Evolutionary conservation across 2,888 invertebrate genomes (phyloP).

Genomic region (Oasisia sp.): DNA sequence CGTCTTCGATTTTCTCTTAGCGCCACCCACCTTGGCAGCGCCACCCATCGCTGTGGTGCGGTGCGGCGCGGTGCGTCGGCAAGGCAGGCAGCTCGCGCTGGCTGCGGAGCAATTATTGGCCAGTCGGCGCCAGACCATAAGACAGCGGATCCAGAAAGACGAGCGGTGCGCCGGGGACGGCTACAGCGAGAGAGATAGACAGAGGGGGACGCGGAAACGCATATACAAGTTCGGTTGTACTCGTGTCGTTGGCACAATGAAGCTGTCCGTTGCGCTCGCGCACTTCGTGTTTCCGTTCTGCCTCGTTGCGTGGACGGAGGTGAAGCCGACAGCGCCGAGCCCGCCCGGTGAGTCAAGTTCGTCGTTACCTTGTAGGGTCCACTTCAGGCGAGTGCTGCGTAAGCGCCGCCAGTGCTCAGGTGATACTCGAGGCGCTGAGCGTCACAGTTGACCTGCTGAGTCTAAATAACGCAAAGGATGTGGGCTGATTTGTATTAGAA

Average conservation of each 20-base stretch:
- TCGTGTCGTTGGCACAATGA: background rate
- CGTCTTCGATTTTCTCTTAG: slow-evolving; percentile 13
- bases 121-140: background rate
- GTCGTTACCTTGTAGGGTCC: background rate
- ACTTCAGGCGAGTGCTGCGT: background rate
- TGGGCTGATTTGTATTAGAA: no score
- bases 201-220: background rate
- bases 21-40: background rate
- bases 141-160: background rate
- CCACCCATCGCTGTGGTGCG: background rate
- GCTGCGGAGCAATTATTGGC: background rate
- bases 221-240: background rate
- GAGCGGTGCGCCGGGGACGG: background rate
- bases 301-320: background rate
- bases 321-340: background rate
- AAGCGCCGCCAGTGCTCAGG: no score
- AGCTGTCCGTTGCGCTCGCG: background rate
- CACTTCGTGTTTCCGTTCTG: background rate
- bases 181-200: background rate
- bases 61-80: background rate
- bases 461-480: no score
- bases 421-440: no score
- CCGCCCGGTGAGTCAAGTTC: background rate
- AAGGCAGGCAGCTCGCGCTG: background rate
- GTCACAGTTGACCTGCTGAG: no score